Base-by-base conservation (phyloP, 2,113 vertebrate genomes). In the Cyanocitta stelleri region DNA sequence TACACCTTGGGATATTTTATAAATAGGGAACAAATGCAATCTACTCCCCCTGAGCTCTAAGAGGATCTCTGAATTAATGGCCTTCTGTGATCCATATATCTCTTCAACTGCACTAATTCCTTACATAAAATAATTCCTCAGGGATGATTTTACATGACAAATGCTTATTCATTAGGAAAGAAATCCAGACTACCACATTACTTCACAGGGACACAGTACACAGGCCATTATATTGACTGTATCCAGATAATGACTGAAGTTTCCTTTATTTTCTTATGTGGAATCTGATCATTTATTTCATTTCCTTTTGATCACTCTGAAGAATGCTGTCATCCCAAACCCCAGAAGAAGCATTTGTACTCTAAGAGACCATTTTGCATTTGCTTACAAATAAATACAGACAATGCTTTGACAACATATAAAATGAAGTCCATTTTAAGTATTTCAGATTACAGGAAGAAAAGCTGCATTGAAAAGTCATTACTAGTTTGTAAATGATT, bases 401-500 rank as follows among this genome's bases (percentile, higher is more conserved):
- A 85, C 49, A 87, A 55, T 9, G 75, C 58, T 81, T 81, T 94
- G 67, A 10, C 75, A 71, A 82, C 78, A 85, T 18, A 78, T 46
- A 84, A 81, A 67, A 64, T 74, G 12, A 82, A 37, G 59, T 46
- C 49, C 32, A 73, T 80, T 82, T 94, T 22, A 96, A 80, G 71
- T 59, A 69, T 74, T 93, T 85, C n/a, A 84, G 41, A 96, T 85
- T 64, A 72, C 73, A 91, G 72, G 76, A 49, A 82, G 95, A 96
- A 96, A 94, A 86, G 76, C 37, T 56, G 74, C 84, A 94, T 32
- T 95, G 96, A 97, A 98, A 97, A 96, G 78, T 91, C 95, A 96
- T 89, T 96, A 96, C 85, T 92, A 94, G 92, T 96, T 97, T 94
- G 92, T 89, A 97, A 97, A 95, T 97, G 85, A 97, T 96, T 96